Evolutionary conservation across 2,113 vertebrate genomes (phyloP), one percentile per base, ranked within the genome.

Genomic region (Ptilonorhynchus violaceus): DNA sequence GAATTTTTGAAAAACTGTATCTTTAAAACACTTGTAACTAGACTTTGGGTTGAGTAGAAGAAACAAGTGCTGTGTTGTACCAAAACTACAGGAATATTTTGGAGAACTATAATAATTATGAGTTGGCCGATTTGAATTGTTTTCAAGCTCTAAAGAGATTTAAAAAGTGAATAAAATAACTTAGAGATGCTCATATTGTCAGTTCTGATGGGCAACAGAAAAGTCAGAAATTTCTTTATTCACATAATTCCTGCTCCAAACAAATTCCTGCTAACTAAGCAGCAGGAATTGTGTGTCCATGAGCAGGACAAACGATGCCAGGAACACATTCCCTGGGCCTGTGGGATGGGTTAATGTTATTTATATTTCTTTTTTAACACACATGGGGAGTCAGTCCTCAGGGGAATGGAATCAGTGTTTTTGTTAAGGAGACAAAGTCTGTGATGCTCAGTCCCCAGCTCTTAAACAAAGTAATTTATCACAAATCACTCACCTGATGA

Each of bases 401-500:
- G 2, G 16, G 23, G 33, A 75, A 85, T 2, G 3, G 14, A 92
- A 92, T 22, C 66, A 85, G 47, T 11, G 24, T 33, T 79, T 90
- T 63, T 67, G 35, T 33, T 77, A 41, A 64, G 42, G 52, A 66
- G 12, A 13, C 20, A 37, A 75, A 49, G 35, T 7, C 44, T 50
- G 27, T 15, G 41, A 69, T 44, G 30, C 62, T 15, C 33, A 63
- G 33, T 31, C 66, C 42, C 50, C 67, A 85, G 35, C 22, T 59
- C 66, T 13, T 46, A 21, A 83, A 85, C 14, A 15, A 67, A 70
- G 59, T 20, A 13, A 59, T 85, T 92, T 78, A 78, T 79, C 56
- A 47, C 62, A 52, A 44, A 42, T 85, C 68, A 98, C 98, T 98
- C 64, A 99, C 99, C 99, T 99, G 99, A 97, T 99, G 99, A 58